A percentile compares a stretch with the other conserved stretches of the same genome.
phyloP scores from a whole-genome alignment of 2,113 vertebrate genomes.

The Crotalus helleri region DNA sequence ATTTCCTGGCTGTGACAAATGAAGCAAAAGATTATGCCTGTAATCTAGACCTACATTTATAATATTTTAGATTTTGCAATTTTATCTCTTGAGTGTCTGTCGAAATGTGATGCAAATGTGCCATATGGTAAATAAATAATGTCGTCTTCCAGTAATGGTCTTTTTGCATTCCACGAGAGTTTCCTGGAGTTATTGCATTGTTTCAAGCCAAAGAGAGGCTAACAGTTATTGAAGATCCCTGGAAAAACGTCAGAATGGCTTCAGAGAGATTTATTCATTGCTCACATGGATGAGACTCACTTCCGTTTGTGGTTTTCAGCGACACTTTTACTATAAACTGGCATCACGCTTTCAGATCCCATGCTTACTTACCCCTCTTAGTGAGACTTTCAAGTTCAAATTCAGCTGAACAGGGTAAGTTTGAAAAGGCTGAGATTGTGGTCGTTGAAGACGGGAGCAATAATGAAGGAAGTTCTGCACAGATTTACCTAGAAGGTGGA shows the following conservation, averaged over 20 bases:
- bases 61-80: not conserved
- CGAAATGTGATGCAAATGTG: not conserved
- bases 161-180: not conserved
- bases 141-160: not conserved
- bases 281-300: not conserved
- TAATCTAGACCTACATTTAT: not conserved
- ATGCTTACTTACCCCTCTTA: rapidly evolving
- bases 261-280: not conserved
- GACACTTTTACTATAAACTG: not conserved
- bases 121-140: not conserved
- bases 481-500: not conserved
- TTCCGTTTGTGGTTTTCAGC: not conserved
- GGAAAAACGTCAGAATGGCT: not conserved
- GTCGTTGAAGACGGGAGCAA: not conserved
- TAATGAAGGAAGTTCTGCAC: not conserved
- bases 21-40: too few relatives aligned
- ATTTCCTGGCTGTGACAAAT: too few relatives aligned
- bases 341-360: not conserved
- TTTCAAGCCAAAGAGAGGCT: not conserved
- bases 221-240: not conserved
- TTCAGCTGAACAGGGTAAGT: rapidly evolving
- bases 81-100: not conserved
- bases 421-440: not conserved
- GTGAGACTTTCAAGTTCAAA: rapidly evolving
- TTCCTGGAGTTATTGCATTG: not conserved